A percentile compares a stretch with the other conserved stretches of the same genome.
Evolutionary conservation across 2,888 invertebrate species (phyloP).

Genomic region (Drosophila phalerata): DNA sequence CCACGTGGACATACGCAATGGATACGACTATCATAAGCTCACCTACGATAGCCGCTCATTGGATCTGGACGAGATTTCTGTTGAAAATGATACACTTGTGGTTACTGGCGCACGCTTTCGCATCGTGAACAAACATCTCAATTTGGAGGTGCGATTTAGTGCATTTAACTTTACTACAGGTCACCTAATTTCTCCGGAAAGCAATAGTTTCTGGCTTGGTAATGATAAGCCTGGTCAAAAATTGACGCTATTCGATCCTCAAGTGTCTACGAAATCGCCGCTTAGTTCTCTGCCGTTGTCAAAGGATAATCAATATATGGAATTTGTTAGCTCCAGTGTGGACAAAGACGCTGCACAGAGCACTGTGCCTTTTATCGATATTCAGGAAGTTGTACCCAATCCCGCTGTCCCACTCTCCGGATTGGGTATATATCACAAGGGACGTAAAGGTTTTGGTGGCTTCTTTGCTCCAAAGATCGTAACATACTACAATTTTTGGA

Average conservation of each 20-base stretch:
- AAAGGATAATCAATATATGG: conserved; percentile 88
- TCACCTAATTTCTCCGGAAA: conserved; percentile 87
- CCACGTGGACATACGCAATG: conserved; percentile 87
- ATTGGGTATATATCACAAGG: conserved; percentile 92
- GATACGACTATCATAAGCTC: conserved; percentile 91
- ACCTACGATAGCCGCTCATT: conserved; percentile 91
- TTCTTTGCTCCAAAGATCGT: conserved; percentile 91
- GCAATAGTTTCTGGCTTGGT: conserved; percentile 91
- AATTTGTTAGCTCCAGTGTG: conserved; percentile 90
- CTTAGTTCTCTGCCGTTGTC: conserved; percentile 87
- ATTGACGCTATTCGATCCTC: conserved; percentile 87
- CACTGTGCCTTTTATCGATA: conserved; percentile 93
- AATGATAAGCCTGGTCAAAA: conserved; percentile 88
- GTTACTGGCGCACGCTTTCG: conserved; percentile 92
- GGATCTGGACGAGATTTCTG: conserved; percentile 92
- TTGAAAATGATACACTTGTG: conserved; percentile 87
- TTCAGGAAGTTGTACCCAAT: conserved; percentile 89
- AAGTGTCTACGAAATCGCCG: conserved; percentile 88
- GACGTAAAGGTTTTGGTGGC: conserved; percentile 90
- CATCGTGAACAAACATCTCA: conserved; percentile 91
- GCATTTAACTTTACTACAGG: conserved; percentile 93
- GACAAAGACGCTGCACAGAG: conserved; percentile 92
- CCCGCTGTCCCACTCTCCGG: conserved; percentile 91
- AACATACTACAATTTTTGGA: conserved; percentile 87
- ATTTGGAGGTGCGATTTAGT: conserved; percentile 92